Conservation (phyloP, 2,888 invertebrate genomes). For the Endotricha flammealis region DNA sequence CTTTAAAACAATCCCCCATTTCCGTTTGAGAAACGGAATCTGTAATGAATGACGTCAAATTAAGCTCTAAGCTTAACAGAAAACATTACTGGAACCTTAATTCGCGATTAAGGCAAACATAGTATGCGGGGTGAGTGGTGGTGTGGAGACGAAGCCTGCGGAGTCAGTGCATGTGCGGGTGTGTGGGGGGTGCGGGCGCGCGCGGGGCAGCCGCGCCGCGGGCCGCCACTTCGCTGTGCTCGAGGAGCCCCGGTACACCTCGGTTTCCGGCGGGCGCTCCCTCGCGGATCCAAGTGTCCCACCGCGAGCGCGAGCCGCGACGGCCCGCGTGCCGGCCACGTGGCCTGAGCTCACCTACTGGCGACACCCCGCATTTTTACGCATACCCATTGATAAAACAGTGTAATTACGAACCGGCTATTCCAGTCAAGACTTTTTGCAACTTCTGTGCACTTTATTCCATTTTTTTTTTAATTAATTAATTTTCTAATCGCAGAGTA, state of each 20-base stretch:
- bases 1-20: slow-evolving; percentile 29
- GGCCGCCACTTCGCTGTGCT: slow-evolving; percentile 74
- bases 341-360: slow-evolving; percentile 52
- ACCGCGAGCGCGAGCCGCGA: slow-evolving; percentile 51
- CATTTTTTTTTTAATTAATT: no score
- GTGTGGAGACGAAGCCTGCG: slow-evolving; percentile 71
- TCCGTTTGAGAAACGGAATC: slow-evolving; percentile 41
- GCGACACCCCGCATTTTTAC: slow-evolving; percentile 49
- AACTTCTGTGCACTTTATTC: slow-evolving; percentile 29
- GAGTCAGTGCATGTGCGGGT: slow-evolving; percentile 64
- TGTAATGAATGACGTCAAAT: slow-evolving; percentile 68
- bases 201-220: slow-evolving; percentile 60
- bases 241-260: slow-evolving; percentile 76
- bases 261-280: slow-evolving; percentile 74
- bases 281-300: slow-evolving; percentile 65
- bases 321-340: slow-evolving; percentile 67
- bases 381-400: slow-evolving; percentile 55
- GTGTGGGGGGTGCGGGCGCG: slow-evolving; percentile 42
- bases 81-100: slow-evolving; percentile 74
- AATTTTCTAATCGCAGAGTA: no score
- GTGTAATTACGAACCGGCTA: slow-evolving; percentile 50
- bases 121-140: slow-evolving; percentile 74
- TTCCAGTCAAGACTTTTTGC: slow-evolving; percentile 38
- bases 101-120: slow-evolving; percentile 77
- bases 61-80: slow-evolving; percentile 69